Evolutionary conservation across 2,888 invertebrate species (phyloP).

Genomic region (Xylocampa areola): DNA sequence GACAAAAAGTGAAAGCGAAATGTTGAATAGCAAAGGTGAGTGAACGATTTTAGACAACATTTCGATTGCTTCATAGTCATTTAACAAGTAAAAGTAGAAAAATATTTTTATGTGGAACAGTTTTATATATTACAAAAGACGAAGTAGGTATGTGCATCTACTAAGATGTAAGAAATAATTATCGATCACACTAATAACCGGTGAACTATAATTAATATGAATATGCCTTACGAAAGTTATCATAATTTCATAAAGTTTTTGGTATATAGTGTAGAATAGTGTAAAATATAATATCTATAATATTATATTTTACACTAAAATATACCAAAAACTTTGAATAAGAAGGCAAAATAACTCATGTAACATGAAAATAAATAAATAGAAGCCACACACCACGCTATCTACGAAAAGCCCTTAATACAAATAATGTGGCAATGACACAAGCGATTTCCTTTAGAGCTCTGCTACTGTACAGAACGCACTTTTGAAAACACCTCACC

Average conservation of each 20-base stretch:
- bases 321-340: background rate
- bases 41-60: background rate
- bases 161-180: too few relatives aligned
- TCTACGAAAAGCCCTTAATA: conserved; percentile 48
- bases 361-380: conserved; percentile 33
- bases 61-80: background rate
- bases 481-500: conserved; percentile 66
- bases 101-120: too few relatives aligned
- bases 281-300: too few relatives aligned
- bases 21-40: conserved; percentile 12
- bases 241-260: too few relatives aligned
- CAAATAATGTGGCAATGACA: conserved; percentile 69
- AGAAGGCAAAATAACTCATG: background rate
- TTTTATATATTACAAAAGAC: too few relatives aligned
- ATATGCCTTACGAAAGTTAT: too few relatives aligned
- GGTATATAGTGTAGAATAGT: too few relatives aligned
- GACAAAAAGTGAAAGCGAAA: conserved; percentile 3
- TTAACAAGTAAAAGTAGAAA: background rate
- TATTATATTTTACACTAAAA: too few relatives aligned
- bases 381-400: conserved; percentile 27
- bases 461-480: conserved; percentile 49
- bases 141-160: too few relatives aligned
- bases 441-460: conserved; percentile 62
- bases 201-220: too few relatives aligned
- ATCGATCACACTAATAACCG: too few relatives aligned